Conservation (phyloP, 37 sponge, comb jelly and placozoan genomes). For the Crambe crambe region DNA sequence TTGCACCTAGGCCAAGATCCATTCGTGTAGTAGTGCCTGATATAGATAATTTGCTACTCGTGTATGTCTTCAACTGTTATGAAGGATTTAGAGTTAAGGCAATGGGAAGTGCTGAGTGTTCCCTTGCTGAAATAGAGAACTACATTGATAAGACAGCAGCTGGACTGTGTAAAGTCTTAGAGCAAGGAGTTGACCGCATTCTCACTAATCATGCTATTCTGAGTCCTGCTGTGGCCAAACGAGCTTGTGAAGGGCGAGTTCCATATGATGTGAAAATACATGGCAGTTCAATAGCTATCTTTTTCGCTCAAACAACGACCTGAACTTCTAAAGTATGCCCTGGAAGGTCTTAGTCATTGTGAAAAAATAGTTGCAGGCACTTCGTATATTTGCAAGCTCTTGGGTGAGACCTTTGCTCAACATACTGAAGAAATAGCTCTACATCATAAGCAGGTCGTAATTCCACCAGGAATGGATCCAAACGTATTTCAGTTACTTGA, state of each 20-base stretch:
- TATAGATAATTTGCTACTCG: slow-evolving; percentile 21
- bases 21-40: slow-evolving; percentile 41
- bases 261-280: slow-evolving; percentile 36
- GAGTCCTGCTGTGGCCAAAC: slow-evolving; percentile 28
- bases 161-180: slow-evolving; percentile 17
- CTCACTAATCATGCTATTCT: slow-evolving; percentile 33
- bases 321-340: slow-evolving; percentile 19
- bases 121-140: slow-evolving; percentile 26
- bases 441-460: neutral
- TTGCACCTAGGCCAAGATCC: slow-evolving; percentile 14
- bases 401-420: slow-evolving; percentile 18
- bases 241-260: slow-evolving; percentile 18
- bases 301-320: slow-evolving; percentile 23
- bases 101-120: no score
- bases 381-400: slow-evolving; percentile 8
- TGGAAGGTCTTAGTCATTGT: slow-evolving; percentile 30
- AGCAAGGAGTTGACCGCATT: slow-evolving; percentile 32
- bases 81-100: slow-evolving; percentile 29
- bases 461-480: slow-evolving; percentile 38
- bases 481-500: slow-evolving; percentile 18
- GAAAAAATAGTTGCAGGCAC: slow-evolving; percentile 13
- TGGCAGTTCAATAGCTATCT: slow-evolving; percentile 8
- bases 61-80: slow-evolving; percentile 23
- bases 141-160: slow-evolving; percentile 22
- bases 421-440: neutral